phyloP scores from a whole-genome alignment of 1,140 invertebrate genomes.

The Drosophila aff. region DNA sequence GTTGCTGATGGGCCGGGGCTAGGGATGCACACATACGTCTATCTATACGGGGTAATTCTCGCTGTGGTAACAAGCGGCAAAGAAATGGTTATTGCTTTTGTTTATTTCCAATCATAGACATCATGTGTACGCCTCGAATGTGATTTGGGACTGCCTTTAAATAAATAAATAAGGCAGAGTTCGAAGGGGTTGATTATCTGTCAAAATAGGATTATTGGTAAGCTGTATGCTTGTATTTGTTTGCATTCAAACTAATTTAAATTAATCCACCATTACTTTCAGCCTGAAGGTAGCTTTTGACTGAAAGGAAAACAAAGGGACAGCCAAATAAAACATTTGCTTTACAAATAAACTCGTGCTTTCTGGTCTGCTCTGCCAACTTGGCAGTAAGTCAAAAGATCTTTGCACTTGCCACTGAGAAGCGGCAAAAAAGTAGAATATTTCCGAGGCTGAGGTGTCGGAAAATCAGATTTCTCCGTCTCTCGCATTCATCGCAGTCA shows the following conservation, averaged over 20 bases:
- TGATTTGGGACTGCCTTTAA: constrained; percentile 22
- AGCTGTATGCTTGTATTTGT: not conserved
- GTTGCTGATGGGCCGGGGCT: constrained; percentile 5
- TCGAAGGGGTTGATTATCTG: constrained; percentile 33
- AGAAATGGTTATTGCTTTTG: constrained; percentile 51
- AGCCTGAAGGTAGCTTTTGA: not conserved
- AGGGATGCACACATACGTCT: too few species aligned
- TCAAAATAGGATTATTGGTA: constrained; percentile 38
- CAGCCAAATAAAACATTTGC: constrained; percentile 25
- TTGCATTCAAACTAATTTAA: constrained; percentile 1
- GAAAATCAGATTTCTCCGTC: not conserved
- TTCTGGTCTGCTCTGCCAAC: not conserved
- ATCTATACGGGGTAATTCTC: constrained; percentile 32
- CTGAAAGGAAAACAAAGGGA: constrained; percentile 14
- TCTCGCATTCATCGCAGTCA: constrained; percentile 19
- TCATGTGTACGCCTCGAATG: constrained; percentile 23
- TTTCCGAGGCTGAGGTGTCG: constrained; percentile 4
- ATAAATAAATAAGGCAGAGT: constrained; percentile 46
- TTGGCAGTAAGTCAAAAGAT: constrained; percentile 49
- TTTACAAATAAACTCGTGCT: not conserved
- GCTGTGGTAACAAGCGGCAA: constrained; percentile 15
- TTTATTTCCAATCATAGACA: constrained; percentile 47
- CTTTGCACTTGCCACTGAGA: constrained; percentile 21
- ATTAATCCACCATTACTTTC: constrained; percentile 11
- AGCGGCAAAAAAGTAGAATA: not conserved